phyloP scores from a whole-genome alignment of 1,140 invertebrate genomes.

The Ylistrum balloti region DNA sequence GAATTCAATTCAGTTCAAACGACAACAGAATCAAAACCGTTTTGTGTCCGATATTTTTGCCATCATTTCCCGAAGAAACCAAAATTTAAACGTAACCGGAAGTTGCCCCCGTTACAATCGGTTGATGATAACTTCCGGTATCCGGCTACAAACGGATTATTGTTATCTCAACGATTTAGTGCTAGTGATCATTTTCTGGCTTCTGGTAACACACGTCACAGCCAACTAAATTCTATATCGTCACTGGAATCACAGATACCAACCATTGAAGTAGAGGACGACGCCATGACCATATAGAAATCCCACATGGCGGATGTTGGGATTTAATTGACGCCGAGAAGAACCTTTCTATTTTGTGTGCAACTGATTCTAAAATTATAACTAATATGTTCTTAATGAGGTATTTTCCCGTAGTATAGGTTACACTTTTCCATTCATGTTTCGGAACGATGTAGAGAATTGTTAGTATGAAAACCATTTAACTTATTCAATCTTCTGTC shows the following conservation, averaged over 20 bases:
- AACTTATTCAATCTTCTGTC: no score
- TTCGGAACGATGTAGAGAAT: no score
- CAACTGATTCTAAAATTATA: no score
- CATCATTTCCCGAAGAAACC: constrained; percentile 52
- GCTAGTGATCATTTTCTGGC: constrained; percentile 52
- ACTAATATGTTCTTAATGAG: no score
- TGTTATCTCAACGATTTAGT: constrained; percentile 56
- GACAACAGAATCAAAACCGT: constrained; percentile 44
- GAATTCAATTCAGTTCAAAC: constrained; percentile 50
- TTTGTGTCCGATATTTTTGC: constrained; percentile 55
- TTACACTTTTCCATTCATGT: no score
- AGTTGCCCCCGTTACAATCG: constrained; percentile 36
- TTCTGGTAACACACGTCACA: neutral
- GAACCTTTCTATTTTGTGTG: no score
- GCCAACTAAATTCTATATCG: constrained; percentile 17
- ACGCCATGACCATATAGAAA: constrained; percentile 58
- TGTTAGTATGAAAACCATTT: no score
- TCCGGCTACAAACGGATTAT: constrained; percentile 42
- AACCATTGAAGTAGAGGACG: constrained; percentile 42
- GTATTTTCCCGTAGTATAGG: no score
- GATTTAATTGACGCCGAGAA: no score
- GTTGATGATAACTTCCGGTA: neutral
- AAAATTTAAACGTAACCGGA: neutral
- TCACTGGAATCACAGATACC: neutral
- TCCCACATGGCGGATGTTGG: no score